Base-by-base conservation (phyloP, 2,888 invertebrate genomes). In the Acleris literana region DNA sequence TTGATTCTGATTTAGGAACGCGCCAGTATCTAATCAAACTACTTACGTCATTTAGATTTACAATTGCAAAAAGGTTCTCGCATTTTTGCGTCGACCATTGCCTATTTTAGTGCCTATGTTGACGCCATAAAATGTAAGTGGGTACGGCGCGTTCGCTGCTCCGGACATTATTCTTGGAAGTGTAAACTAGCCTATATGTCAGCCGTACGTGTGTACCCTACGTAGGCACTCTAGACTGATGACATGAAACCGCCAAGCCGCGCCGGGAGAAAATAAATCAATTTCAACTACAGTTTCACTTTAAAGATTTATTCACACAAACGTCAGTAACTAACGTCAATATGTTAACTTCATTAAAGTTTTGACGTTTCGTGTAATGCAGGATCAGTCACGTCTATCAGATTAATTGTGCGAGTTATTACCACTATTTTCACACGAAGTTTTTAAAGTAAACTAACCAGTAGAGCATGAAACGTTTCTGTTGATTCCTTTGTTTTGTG, bases 91-190 rank as follows among this genome's bases (percentile, higher is more conserved):
- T 52, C 53, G 17, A 22, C 33, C 29, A 22, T 54, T 58, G 52
- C 58, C 33, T 59, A 39, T 64, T 64, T 53, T 39, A 58, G 57
- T 25, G 7, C 25, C 16, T 54, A 56, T 25, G 53, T 33, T 58
- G 44, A 46, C 25, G 53, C 46, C 46, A 54, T 64, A 64, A 64
- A 64, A 64, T 48, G 58, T 49, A 49, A 59, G 18, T 29, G 58
- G 29, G 29, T 17, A 48, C 22, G 65, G 71, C 46, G 46, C 61
- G 68, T 63, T 54, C 64, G 66, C 66, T 55, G 66, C 66, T 55
- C 64, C 70, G 71, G 63, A 70, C 71, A 73, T 76, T 75, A 74
- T 75, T 79, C 74, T 72, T 69, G 66, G 71, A 74, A 75, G 72
- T 73, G 73, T 76, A 69, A 74, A 72, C 73, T 71, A 70, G 73